These are phyloP conservation scores for Bilobella aurantiaca DNA, from an alignment of 1,140 invertebrate species.

Conservation along the genomic window DNA sequence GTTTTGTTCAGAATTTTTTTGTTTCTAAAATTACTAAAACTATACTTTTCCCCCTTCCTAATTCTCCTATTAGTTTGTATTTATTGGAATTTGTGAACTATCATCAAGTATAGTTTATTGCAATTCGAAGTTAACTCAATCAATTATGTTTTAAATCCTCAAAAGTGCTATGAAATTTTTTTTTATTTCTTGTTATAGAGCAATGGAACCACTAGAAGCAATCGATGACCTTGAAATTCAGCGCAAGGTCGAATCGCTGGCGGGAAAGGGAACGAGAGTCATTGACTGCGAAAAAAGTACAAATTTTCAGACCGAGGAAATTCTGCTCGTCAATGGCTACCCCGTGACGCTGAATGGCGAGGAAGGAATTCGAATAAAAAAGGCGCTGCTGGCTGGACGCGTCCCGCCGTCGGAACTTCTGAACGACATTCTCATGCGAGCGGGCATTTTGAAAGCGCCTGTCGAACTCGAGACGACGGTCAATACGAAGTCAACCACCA, in stretches of 20 bases:
- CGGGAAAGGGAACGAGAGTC: conserved; percentile 60
- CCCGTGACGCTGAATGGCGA: conserved; percentile 57
- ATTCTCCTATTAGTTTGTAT: too few species aligned
- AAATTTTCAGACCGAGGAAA: conserved; percentile 59
- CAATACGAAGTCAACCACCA: conserved; percentile 61
- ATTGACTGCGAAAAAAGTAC: conserved; percentile 65
- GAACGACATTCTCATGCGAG: conserved; percentile 57
- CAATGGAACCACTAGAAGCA: conserved; percentile 25
- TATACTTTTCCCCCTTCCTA: too few species aligned
- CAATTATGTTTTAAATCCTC: too few species aligned
- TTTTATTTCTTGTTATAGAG: neutral
- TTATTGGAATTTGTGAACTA: too few species aligned
- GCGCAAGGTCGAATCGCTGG: conserved; percentile 62
- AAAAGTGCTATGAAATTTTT: too few species aligned
- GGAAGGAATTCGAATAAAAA: conserved; percentile 57
- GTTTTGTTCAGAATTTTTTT: too few species aligned
- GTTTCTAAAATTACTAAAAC: too few species aligned
- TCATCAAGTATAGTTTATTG: too few species aligned
- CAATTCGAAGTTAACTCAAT: too few species aligned
- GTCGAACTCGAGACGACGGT: conserved; percentile 61
- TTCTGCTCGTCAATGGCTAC: conserved; percentile 60
- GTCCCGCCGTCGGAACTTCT: conserved; percentile 54
- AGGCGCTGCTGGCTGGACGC: conserved; percentile 55
- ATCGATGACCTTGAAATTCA: conserved; percentile 58
- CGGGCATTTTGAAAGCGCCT: conserved; percentile 55